Evolutionary conservation across 92 coral and sea anemone species (phyloP).

Genomic region (Diadumene lineata): DNA sequence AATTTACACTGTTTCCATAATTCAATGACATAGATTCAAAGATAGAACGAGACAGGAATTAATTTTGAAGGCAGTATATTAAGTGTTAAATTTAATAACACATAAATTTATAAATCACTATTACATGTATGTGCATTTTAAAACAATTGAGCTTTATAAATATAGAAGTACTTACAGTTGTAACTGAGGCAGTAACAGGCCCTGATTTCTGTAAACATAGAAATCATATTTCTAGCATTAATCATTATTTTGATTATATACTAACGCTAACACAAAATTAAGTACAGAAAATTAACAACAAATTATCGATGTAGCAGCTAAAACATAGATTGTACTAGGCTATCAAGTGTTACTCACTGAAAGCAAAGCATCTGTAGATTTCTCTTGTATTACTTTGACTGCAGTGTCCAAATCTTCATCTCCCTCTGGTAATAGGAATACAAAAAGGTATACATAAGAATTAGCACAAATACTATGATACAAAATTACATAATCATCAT

Average conservation of each 20-base stretch:
- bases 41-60: no score
- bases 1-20: no score
- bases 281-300: neutral
- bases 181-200: conserved; percentile 57
- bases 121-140: no score
- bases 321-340: no score
- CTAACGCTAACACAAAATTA: neutral
- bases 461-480: neutral
- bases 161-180: conserved; percentile 58
- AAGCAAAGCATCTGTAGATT: conserved; percentile 68
- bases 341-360: conserved; percentile 35
- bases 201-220: conserved; percentile 61
- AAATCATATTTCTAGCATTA: neutral
- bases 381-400: conserved; percentile 85
- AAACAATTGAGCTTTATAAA: no score
- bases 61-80: no score
- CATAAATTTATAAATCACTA: no score
- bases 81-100: no score
- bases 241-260: neutral
- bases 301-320: no score
- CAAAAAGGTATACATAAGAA: neutral
- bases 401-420: conserved; percentile 98
- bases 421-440: conserved; percentile 58
- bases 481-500: no score
- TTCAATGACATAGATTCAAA: no score